Percentiles rank a stretch among this genome's conserved stretches.
phyloP scores from a whole-genome alignment of 1,140 invertebrate species.

The Diorhabda carinulata region DNA sequence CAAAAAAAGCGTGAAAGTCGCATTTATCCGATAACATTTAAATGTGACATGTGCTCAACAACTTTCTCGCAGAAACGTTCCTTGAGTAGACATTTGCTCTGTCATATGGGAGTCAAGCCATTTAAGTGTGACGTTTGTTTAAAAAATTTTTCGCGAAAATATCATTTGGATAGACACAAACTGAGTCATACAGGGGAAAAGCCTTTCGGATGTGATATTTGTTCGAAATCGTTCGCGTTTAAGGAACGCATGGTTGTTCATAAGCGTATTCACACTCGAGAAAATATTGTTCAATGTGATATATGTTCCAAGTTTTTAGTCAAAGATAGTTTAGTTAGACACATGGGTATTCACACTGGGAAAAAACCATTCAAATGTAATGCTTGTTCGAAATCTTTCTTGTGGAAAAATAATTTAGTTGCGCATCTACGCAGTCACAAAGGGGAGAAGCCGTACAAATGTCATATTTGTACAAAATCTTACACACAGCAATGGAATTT shows the following conservation, averaged over 20 bases:
- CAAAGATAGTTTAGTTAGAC: too few relatives aligned
- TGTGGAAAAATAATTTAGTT: not conserved
- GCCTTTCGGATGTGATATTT: too few relatives aligned
- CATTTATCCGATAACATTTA: too few relatives aligned
- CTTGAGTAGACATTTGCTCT: too few relatives aligned
- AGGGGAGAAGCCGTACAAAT: not conserved
- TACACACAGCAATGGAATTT: not conserved
- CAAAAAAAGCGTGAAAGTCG: too few relatives aligned
- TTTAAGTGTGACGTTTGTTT: constrained; percentile 52
- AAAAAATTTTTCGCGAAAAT: constrained; percentile 51
- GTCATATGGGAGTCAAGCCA: constrained; percentile 43
- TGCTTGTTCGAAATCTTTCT: not conserved
- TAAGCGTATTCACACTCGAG: constrained; percentile 59
- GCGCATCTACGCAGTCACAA: not conserved
- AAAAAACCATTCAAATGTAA: too few relatives aligned
- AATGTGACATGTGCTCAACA: too few relatives aligned
- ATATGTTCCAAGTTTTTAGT: constrained; percentile 65
- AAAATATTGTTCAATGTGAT: constrained; percentile 68
- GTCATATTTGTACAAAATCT: not conserved
- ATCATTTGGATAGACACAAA: constrained; percentile 54
- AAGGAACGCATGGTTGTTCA: constrained; percentile 27
- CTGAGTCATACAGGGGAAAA: constrained; percentile 33
- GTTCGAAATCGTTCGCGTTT: constrained; percentile 47
- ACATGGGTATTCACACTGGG: not conserved
- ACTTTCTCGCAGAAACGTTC: too few relatives aligned